Base-by-base conservation (phyloP, 1,140 invertebrate genomes). In the Pseudomyrmex dendroicus region DNA sequence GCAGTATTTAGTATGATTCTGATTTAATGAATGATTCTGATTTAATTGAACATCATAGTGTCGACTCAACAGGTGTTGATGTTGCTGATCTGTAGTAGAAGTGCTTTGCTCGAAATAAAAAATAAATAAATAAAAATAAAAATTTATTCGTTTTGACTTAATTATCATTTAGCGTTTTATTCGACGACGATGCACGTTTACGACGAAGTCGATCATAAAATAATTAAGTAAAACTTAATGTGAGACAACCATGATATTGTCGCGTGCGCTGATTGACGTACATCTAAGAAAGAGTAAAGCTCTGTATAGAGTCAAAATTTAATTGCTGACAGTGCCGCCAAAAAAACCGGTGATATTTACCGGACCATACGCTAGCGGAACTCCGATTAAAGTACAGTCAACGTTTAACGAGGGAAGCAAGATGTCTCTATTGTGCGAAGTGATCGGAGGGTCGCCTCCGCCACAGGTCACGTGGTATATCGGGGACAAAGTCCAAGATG, bases 281-380 rank as follows among this genome's bases (percentile, higher is more conserved):
- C 35, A 46, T 80, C 54, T 25, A 56, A 8, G 56, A 17, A 70
- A 80, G 54, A 78, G 48, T 15, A 66, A 84, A 74, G 74, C 83
- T 54, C 22, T 44, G 13, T 54, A 35, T 35, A 35, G 35, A 35
- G 5, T 35, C 35, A 35, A 35, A 35, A 35, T 35, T 35, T 35
- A 35, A 35, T 68, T 82, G 61, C 56, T 77, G 66, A 78, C 95
- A 98, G 97, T 98, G 89, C 97, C 97, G 86, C 97, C 97, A 9
- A 96, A 97, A 88, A 96, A 96, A 89, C 97, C 97, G 56, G 96
- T 97, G 85, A 97, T 98, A 91, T 95, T 97, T 86, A 97, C 97
- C 92, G 95, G 96, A 0, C 1, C 35, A 7, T 35, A 35, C 87
- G 96, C 95, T 95, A 95, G 96, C 25, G 95, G 96, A 68, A 95